Evolutionary conservation across 2,797 vertebrate genomes (phyloP).

Genomic region (Galago senegalensis): DNA sequence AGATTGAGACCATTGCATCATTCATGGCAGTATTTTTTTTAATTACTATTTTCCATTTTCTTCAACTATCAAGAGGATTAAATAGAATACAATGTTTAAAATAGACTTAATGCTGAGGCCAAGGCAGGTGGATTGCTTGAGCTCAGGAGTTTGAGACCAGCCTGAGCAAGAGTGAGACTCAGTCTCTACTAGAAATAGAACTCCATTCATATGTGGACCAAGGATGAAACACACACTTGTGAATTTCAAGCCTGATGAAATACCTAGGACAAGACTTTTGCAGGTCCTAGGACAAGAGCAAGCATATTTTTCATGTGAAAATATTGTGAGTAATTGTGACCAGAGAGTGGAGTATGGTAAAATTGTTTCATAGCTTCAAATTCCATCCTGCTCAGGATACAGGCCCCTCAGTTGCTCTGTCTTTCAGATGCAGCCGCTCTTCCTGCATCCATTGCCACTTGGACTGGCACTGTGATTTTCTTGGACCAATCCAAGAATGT

Average conservation of each 20-base stretch:
- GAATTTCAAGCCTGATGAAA: not conserved
- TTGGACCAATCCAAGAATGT: not conserved
- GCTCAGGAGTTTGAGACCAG: too few species aligned
- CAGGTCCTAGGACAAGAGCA: not conserved
- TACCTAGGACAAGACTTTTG: not conserved
- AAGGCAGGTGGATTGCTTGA: too few species aligned
- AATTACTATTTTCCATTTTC: slow-evolving; percentile 25
- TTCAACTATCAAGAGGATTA: not conserved
- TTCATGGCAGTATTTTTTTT: not conserved
- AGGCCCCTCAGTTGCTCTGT: not conserved
- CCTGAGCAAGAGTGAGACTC: too few species aligned
- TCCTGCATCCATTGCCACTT: not conserved
- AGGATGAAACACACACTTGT: not conserved
- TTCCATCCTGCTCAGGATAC: not conserved
- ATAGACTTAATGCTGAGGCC: not conserved
- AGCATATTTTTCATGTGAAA: not conserved
- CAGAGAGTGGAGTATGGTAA: not conserved
- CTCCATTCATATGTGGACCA: not conserved
- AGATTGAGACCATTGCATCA: not conserved
- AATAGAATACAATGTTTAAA: slow-evolving; percentile 19
- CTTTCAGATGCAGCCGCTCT: not conserved
- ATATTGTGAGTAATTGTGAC: not conserved
- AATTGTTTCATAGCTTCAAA: not conserved
- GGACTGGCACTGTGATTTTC: not conserved
- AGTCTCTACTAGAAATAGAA: not conserved